A percentile compares a stretch with the other conserved stretches of the same genome.
These are phyloP conservation scores for Dendrocincla fuliginosa DNA, from an alignment of 2,797 vertebrate species.

Conservation along the genomic window DNA sequence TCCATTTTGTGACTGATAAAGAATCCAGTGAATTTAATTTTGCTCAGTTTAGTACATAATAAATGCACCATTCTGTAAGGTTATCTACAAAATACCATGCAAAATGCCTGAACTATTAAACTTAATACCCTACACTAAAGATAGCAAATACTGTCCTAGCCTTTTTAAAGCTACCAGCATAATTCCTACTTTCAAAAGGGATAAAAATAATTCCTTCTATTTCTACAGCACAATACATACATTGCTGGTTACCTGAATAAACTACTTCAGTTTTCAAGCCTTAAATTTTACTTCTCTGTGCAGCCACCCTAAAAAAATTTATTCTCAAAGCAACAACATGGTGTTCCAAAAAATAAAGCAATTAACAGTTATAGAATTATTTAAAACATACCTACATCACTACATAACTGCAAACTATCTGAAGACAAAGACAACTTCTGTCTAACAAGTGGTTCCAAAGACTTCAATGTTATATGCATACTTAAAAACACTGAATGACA, in stretches of 20 bases:
- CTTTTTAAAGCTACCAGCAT: slow-evolving; percentile 68
- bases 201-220: slow-evolving; percentile 71
- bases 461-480: slow-evolving; percentile 74
- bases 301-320: slow-evolving; percentile 62
- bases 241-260: slow-evolving; percentile 76
- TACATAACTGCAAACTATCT: slow-evolving; percentile 67
- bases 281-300: slow-evolving; percentile 65
- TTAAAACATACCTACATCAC: slow-evolving; percentile 68
- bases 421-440: slow-evolving; percentile 70
- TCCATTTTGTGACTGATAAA: slow-evolving; percentile 85
- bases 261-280: slow-evolving; percentile 73
- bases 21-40: slow-evolving; percentile 77
- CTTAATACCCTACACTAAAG: slow-evolving; percentile 75
- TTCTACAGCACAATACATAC: slow-evolving; percentile 76
- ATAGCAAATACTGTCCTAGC: slow-evolving; percentile 70
- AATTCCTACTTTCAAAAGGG: slow-evolving; percentile 67
- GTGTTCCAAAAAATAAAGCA: slow-evolving; percentile 69
- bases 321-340: slow-evolving; percentile 70
- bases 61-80: slow-evolving; percentile 77
- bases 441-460: slow-evolving; percentile 72
- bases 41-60: slow-evolving; percentile 74
- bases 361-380: slow-evolving; percentile 69
- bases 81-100: slow-evolving; percentile 80
- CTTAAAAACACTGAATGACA: slow-evolving; percentile 71
- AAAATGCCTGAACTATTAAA: slow-evolving; percentile 76